Conservation (phyloP, 2,888 invertebrate genomes). For the Eristalinus sepulchralis region DNA sequence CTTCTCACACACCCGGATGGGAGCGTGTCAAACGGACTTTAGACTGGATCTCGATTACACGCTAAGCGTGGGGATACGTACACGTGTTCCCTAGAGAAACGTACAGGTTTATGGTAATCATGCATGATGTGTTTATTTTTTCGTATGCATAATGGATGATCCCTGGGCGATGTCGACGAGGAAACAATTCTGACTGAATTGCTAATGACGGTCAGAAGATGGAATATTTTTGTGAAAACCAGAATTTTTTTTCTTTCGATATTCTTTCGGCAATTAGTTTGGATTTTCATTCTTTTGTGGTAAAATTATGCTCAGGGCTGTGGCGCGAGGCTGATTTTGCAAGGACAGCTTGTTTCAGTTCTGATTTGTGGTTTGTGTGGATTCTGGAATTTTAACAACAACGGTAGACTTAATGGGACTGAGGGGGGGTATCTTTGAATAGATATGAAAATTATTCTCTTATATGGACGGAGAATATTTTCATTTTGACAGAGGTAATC, state of each 20-base stretch:
- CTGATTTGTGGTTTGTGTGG: neutral
- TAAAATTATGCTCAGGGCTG: neutral
- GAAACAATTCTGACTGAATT: neutral
- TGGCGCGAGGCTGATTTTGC: neutral
- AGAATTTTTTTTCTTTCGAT: neutral
- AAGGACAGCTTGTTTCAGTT: neutral
- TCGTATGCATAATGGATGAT: neutral
- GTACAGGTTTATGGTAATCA: neutral
- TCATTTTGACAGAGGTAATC: no score
- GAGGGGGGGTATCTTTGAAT: neutral
- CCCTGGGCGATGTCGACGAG: neutral
- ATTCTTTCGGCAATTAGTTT: neutral
- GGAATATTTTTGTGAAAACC: conserved; percentile 5
- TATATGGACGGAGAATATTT: no score
- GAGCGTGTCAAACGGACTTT: neutral
- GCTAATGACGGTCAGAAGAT: neutral
- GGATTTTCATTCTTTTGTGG: neutral
- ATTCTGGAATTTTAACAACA: neutral
- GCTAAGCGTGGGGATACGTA: neutral
- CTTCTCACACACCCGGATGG: neutral
- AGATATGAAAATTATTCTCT: neutral
- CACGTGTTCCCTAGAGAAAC: neutral
- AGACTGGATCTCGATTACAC: neutral
- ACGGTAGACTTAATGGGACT: neutral
- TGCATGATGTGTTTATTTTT: neutral